Evolutionary conservation across 2,888 invertebrate genomes (phyloP).

Genomic region (Mythimna albipuncta): DNA sequence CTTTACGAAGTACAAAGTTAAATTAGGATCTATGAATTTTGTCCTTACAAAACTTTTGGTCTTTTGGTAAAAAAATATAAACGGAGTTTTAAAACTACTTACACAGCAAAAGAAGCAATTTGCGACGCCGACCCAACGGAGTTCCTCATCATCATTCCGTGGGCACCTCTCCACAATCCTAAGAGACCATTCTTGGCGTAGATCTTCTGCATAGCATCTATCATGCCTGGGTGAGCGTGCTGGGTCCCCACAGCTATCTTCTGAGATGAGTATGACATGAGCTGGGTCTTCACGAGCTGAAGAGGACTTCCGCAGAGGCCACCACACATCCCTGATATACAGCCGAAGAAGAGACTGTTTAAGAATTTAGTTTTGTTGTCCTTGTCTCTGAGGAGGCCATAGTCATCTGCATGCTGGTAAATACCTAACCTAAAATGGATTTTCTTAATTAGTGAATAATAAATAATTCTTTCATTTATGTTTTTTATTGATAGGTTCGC

Average conservation of each 20-base stretch:
- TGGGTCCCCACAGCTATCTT: constrained; percentile 97
- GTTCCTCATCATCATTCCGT: constrained; percentile 94
- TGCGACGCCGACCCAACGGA: constrained; percentile 96
- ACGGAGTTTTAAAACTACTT: constrained; percentile 65
- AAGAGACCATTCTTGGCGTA: constrained; percentile 90
- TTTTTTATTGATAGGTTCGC: too few species aligned
- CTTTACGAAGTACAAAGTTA: not conserved
- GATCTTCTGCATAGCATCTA: constrained; percentile 91
- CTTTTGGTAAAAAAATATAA: not conserved
- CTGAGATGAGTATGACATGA: constrained; percentile 94
- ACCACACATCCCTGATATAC: constrained; percentile 94
- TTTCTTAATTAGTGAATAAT: not conserved
- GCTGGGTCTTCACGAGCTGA: constrained; percentile 96
- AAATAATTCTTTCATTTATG: too few species aligned
- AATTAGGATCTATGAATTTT: not conserved
- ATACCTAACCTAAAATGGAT: constrained; percentile 92
- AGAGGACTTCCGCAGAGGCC: constrained; percentile 96
- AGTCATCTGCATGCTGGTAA: constrained; percentile 93
- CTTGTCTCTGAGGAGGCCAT: constrained; percentile 91
- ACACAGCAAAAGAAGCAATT: constrained; percentile 94
- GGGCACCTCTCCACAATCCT: constrained; percentile 94
- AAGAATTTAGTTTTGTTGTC: constrained; percentile 92
- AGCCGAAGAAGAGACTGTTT: constrained; percentile 94
- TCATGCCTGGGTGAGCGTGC: constrained; percentile 93
- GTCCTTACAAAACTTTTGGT: not conserved